Conservation (phyloP, 1,140 invertebrate genomes). For the Catajapyx aquilonaris region DNA sequence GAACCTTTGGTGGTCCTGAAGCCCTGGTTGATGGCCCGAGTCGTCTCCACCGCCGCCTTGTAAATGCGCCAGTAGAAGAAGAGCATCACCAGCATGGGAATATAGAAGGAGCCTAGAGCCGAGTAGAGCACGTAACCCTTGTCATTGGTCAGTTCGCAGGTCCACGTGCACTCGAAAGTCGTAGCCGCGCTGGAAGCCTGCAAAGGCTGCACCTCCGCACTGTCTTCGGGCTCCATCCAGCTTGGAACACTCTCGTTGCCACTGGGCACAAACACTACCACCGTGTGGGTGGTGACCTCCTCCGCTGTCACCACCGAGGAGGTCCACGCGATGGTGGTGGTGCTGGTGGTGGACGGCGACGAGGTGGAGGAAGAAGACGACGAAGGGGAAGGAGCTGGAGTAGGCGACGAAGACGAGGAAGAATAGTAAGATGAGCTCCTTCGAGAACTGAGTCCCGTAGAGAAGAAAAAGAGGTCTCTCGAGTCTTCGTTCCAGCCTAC, state of each 20-base stretch:
- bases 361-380: background rate
- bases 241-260: background rate
- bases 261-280: too few relatives aligned
- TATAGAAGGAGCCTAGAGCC: slow-evolving; percentile 84
- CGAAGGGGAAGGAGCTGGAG: background rate
- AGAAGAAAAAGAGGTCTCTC: slow-evolving; percentile 5
- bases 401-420: too few relatives aligned
- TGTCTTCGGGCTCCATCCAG: slow-evolving; percentile 4
- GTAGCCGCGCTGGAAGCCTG: too few relatives aligned
- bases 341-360: background rate
- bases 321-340: background rate
- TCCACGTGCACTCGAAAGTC: too few relatives aligned
- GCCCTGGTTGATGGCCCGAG: slow-evolving; percentile 73
- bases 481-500: slow-evolving; percentile 74
- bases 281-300: too few relatives aligned
- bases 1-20: slow-evolving; percentile 74
- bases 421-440: too few relatives aligned
- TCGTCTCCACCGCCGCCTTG: slow-evolving; percentile 70
- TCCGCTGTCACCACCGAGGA: background rate
- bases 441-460: too few relatives aligned
- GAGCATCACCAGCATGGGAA: slow-evolving; percentile 88
- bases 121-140: slow-evolving; percentile 58
- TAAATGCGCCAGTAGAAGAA: slow-evolving; percentile 96
- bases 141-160: slow-evolving; percentile 77
- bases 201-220: too few relatives aligned